A percentile compares a stretch with the other conserved stretches of the same genome.
phyloP scores from a whole-genome alignment of 2,113 vertebrate genomes.

The Ariopsis seemanni region DNA sequence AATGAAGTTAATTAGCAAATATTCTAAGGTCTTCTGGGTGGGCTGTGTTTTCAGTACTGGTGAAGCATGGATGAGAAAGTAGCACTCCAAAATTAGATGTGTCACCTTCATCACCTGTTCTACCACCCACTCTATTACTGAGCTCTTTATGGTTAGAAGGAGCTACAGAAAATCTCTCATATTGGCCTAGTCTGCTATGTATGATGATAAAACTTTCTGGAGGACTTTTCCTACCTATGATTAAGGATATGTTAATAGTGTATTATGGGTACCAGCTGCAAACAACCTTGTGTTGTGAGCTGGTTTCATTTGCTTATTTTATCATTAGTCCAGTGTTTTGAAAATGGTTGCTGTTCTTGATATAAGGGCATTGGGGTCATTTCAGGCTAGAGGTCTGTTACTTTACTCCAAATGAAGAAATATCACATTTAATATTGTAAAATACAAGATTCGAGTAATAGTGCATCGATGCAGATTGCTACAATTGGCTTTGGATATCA shows the following conservation, averaged over 20 bases:
- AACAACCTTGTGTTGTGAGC: too few relatives aligned
- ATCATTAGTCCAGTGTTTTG: background rate
- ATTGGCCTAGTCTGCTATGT: background rate
- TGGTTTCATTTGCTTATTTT: background rate
- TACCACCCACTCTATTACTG: conserved; percentile 12
- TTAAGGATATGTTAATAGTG: background rate
- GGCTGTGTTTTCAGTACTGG: conserved; percentile 60
- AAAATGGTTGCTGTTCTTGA: background rate
- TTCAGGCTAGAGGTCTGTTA: background rate
- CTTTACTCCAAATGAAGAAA: background rate
- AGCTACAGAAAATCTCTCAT: background rate
- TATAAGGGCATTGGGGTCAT: background rate
- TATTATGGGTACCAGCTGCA: background rate
- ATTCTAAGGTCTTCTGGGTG: conserved; percentile 61
- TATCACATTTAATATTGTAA: background rate
- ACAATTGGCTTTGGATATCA: too few relatives aligned
- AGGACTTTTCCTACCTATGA: background rate
- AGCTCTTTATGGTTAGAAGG: background rate
- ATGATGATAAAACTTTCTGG: background rate
- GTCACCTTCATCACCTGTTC: conserved; percentile 28
- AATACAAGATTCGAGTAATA: background rate
- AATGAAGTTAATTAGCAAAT: conserved; percentile 74
- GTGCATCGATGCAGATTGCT: background rate
- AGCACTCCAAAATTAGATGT: conserved; percentile 50
- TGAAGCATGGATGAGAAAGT: conserved; percentile 56